Evolutionary conservation across 2,113 vertebrate genomes (phyloP), one percentile per base, ranked within the genome.

Genomic region (Datnioides undecimradiatus): DNA sequence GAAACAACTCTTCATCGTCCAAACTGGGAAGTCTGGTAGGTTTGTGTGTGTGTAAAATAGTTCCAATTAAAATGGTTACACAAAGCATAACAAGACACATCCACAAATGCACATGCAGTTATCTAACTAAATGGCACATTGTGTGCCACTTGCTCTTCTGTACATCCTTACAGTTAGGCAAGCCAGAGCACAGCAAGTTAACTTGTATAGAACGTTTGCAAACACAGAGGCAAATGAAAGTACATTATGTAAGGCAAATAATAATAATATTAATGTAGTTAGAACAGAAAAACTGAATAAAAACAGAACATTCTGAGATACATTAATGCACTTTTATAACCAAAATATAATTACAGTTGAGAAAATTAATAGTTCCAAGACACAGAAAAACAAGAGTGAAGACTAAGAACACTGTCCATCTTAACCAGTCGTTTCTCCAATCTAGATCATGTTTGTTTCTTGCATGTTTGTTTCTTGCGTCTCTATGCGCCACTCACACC

Each of bases 21-120:
- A 98, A 99, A 95, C 95, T 99, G 91, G 98, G 98, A 90, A 99
- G 98, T 88, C 94, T 99, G 97, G 98, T 99, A 94, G 93, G 97
- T 94, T 16, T 25, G n/a, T 49, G 13, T 52, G 11, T 57, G 12
- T 58, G 23, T 57, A 40, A 36, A n/a, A 27, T 10, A 17, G 38
- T 8, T 75, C 25, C 27, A 21, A 51, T 69, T 31, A 73, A 31
- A 23, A 34, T 55, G 51, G 55, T 70, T 27, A 69, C 34, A 4
- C 43, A n/a, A 41, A 69, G 34, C 48, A 19, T 31, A 54, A 70
- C 12, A 51, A 31, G 25, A 48, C 60, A 33, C 12, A 41, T 14
- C 6, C 38, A 33, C 13, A 27, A 21, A 29, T 13, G 41, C 45
- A 23, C 8, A 17, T 27, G 31, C 63, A 57, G 13, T 43, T 25